Percentiles rank a stretch among this genome's conserved stretches.
Evolutionary conservation across 92 coral and sea anemone species (phyloP).

Genomic region (Virgularia gustaviana): DNA sequence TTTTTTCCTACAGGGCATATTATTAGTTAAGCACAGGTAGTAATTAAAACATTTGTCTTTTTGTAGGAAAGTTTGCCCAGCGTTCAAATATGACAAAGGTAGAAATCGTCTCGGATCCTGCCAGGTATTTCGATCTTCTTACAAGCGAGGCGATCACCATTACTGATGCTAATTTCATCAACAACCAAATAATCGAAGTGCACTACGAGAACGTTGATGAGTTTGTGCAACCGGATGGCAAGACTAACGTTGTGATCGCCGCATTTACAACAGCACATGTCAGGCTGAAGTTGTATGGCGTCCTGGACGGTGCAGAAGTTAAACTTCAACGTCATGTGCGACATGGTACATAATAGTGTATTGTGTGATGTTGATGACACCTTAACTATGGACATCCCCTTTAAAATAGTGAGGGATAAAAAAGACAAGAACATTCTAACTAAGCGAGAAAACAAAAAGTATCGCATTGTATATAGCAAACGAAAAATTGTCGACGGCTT

Average conservation of each 20-base stretch:
- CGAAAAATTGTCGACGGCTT: slow-evolving; percentile 2
- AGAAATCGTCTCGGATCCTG: background rate
- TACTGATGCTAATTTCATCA: background rate
- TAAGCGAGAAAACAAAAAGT: slow-evolving; percentile 20
- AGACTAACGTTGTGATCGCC: background rate
- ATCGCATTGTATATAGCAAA: slow-evolving; percentile 40
- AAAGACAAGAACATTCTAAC: slow-evolving; percentile 14
- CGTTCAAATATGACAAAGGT: slow-evolving; percentile 31
- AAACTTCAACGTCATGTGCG: slow-evolving; percentile 27
- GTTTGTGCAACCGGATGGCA: background rate
- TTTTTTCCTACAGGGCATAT: no score
- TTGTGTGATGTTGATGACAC: background rate
- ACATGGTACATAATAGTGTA: slow-evolving; percentile 23
- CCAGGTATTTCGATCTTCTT: background rate
- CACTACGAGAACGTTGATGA: background rate
- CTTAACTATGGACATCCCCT: slow-evolving; percentile 21
- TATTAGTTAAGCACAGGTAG: no score
- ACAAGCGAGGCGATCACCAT: background rate
- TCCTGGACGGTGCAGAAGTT: slow-evolving; percentile 2
- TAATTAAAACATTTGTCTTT: no score
- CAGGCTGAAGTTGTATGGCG: background rate
- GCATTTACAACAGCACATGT: background rate
- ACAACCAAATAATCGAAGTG: background rate
- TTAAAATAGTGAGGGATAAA: slow-evolving; percentile 25
- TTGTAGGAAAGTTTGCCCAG: slow-evolving; percentile 50